phyloP scores from a whole-genome alignment of 2,888 invertebrate species.

The Leptothorax acervorum region DNA sequence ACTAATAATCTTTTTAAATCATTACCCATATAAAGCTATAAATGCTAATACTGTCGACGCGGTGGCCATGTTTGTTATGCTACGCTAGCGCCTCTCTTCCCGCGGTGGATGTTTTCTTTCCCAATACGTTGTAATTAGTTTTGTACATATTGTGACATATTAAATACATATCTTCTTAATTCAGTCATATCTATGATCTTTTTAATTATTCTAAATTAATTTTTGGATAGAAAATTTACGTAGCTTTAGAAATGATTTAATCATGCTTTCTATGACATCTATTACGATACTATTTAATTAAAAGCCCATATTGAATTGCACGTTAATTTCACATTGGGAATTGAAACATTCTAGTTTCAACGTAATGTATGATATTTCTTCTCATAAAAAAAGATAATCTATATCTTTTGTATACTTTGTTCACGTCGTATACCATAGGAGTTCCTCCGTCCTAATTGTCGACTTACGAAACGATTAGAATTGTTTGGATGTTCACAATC shows the following conservation, averaged over 20 bases:
- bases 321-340: neutral
- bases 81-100: too few relatives aligned
- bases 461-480: neutral
- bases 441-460: neutral
- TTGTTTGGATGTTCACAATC: neutral
- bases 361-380: neutral
- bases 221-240: neutral
- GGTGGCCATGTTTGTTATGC: too few relatives aligned
- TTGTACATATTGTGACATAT: neutral
- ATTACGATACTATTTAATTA: neutral
- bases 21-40: too few relatives aligned
- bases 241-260: neutral
- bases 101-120: too few relatives aligned
- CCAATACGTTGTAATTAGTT: neutral
- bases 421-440: neutral
- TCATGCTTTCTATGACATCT: neutral
- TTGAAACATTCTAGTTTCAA: neutral
- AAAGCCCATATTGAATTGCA: neutral
- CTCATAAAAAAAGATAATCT: neutral
- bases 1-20: too few relatives aligned
- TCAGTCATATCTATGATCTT: neutral
- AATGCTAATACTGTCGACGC: too few relatives aligned
- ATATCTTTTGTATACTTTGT: neutral
- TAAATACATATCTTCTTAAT: neutral
- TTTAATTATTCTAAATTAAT: neutral